A percentile compares a stretch with the other conserved stretches of the same genome.
These are phyloP conservation scores for Psittacara wagleri DNA, from an alignment of 2,113 vertebrate genomes.

Conservation along the genomic window DNA sequence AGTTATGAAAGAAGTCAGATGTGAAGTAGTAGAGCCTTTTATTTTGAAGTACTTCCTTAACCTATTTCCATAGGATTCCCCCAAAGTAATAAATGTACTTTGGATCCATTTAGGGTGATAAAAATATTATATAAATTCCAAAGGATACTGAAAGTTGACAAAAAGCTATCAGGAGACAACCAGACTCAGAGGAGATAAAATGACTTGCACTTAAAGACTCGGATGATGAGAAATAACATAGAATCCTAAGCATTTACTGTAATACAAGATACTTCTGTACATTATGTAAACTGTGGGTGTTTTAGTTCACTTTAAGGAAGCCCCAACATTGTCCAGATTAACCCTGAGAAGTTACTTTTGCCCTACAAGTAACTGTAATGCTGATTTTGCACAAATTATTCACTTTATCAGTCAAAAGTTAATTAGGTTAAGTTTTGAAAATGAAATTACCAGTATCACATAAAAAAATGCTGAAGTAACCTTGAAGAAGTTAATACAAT, in stretches of 20 bases:
- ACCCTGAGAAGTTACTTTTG: neutral
- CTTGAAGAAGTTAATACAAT: neutral
- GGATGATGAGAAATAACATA: neutral
- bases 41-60: neutral
- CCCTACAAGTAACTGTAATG: neutral
- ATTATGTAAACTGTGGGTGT: neutral
- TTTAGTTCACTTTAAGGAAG: neutral
- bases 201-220: neutral
- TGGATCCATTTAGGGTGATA: slow-evolving; percentile 3
- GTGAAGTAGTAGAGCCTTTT: neutral
- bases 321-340: neutral
- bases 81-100: slow-evolving; percentile 23
- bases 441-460: neutral
- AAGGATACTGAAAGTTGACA: neutral
- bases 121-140: slow-evolving; percentile 19
- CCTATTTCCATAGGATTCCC: neutral
- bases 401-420: fast-evolving
- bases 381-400: neutral
- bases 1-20: neutral
- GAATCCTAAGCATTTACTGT: neutral
- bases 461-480: neutral
- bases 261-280: neutral
- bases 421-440: neutral
- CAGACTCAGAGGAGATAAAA: neutral
- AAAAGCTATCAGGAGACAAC: neutral